Evolutionary conservation across 1,140 invertebrate species (phyloP).

Genomic region (Pemphigus obesinymphae): DNA sequence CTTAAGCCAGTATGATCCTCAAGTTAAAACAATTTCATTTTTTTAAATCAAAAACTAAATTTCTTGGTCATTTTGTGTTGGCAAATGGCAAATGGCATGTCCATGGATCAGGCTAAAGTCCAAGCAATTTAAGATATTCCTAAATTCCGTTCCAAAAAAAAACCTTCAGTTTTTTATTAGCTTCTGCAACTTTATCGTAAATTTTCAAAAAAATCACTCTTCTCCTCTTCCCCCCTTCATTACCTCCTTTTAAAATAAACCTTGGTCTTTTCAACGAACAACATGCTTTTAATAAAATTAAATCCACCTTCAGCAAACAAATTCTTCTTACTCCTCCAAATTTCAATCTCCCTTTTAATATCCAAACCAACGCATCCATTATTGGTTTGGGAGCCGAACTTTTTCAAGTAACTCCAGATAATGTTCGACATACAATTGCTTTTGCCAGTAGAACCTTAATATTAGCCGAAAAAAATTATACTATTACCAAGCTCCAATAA

Average conservation of each 20-base stretch:
- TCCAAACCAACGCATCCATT: conserved; percentile 67
- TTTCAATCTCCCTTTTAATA: not conserved
- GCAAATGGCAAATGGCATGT: not conserved
- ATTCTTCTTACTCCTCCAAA: not conserved
- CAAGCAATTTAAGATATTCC: not conserved
- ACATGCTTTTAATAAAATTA: not conserved
- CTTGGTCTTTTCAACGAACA: not conserved
- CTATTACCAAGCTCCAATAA: not conserved
- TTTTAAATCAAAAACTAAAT: not conserved
- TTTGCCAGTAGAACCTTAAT: not conserved
- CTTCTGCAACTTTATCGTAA: not conserved
- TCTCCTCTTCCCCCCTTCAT: not conserved
- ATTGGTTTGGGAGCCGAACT: conserved; percentile 72
- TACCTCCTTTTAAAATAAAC: not conserved
- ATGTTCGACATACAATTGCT: not conserved
- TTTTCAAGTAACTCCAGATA: conserved; percentile 54
- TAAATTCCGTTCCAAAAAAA: not conserved
- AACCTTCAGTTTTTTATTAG: not conserved
- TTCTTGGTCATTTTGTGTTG: not conserved
- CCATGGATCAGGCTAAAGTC: not conserved
- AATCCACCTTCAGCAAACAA: not conserved
- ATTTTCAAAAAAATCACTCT: not conserved
- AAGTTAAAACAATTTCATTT: not conserved
- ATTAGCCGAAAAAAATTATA: not conserved
- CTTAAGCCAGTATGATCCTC: not conserved